Evolutionary conservation across 2,797 vertebrate genomes (phyloP), one percentile per base, ranked within the genome.

Genomic region (Sebastes hubbsi): DNA sequence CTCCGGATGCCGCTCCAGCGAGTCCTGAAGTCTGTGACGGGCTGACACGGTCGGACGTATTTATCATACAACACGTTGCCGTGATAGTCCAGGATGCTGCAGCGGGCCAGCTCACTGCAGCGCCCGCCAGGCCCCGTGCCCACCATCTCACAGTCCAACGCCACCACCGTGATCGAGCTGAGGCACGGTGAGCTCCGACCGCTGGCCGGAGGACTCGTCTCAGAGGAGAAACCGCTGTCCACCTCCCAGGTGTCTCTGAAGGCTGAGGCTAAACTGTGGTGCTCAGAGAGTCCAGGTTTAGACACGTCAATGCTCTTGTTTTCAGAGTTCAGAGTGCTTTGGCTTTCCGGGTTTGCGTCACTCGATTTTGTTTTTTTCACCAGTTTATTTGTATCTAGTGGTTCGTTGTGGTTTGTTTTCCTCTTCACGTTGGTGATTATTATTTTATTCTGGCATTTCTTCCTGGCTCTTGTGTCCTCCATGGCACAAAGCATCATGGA

Each of bases 121-220:
- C 87, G 89, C 5, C 97, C 98, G 0, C 91, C 84, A 0, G 96
- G 97, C 1, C 99, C 99, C 0, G 98, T 99, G 73, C 99, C 99
- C 56, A 99, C 98, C 99, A 99, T 99, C 93, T 99, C 98, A 20
- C 99, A 99, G 95, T 99, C 98, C 9, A 99, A 69, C 2, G 98
- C 97, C 87, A 99, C 97, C 1, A 95, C 72, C 60, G 95, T 46
- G 34, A 61, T 0, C 6, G 71, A 14, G 75, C 72, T 49, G n/a
- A 87, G 80, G n/a, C 69, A 91, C 6, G 95, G 93, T 0, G 93
- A 93, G 22, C 88, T 91, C 7, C 95, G 90, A 7, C 95, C 95
- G 8, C 94, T 95, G 54, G 85, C 72, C 0, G 92, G 77, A 12
- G 91, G 94, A 58, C 95, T 95, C 12, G 82, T 56, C 68, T 95